phyloP scores from a whole-genome alignment of 2,797 vertebrate species.

The Tolypeutes matacus region DNA sequence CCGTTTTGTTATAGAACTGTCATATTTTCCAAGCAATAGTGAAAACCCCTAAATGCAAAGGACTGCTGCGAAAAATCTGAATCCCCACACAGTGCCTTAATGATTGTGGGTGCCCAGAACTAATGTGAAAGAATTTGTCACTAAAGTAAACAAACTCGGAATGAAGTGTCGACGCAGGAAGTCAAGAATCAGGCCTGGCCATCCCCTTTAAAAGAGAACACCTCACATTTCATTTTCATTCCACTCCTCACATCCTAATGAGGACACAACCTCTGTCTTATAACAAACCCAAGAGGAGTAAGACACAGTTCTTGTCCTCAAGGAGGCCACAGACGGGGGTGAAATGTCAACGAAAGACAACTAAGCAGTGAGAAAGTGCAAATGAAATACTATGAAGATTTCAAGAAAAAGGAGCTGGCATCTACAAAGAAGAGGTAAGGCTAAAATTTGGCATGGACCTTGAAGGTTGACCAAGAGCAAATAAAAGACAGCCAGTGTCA shows the following conservation, averaged over 20 bases:
- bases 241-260: not conserved
- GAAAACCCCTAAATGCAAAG: not conserved
- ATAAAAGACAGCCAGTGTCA: not conserved
- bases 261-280: not conserved
- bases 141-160: not conserved
- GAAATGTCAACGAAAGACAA: not conserved
- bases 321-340: not conserved
- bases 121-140: not conserved
- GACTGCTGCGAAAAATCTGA: not conserved
- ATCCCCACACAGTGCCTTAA: not conserved
- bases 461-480: not conserved
- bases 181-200: not conserved
- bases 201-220: constrained; percentile 32
- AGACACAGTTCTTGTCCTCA: not conserved
- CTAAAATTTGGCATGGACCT: not conserved
- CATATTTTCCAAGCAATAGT: not conserved
- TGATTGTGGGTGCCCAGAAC: not conserved
- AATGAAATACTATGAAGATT: not conserved
- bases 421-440: not conserved
- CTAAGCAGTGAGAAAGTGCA: not conserved
- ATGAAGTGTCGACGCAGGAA: not conserved
- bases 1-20: not conserved
- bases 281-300: constrained; percentile 4
- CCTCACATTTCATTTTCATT: not conserved
- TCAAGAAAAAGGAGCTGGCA: not conserved